Percentiles rank a stretch among this genome's conserved stretches.
Conservation (phyloP, 2,888 invertebrate species). For the Dioctria rufipes region DNA sequence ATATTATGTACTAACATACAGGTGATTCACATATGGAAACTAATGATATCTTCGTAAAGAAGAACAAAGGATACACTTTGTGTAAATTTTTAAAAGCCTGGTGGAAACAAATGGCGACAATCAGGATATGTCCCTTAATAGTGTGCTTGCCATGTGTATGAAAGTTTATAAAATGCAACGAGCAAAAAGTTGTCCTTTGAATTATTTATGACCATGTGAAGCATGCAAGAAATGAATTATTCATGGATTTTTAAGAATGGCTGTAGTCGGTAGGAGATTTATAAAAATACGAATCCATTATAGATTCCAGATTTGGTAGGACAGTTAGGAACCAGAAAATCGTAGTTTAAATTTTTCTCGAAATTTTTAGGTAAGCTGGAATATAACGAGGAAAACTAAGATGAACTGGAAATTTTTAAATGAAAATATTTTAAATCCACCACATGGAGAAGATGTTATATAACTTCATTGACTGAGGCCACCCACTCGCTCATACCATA, state of each 20-base stretch:
- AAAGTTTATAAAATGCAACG: conserved; percentile 42
- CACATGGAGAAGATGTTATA: too few species aligned
- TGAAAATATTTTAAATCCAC: too few species aligned
- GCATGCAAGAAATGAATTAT: conserved; percentile 33
- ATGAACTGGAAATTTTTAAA: too few species aligned
- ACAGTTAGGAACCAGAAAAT: too few species aligned
- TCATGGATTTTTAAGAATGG: conserved; percentile 36
- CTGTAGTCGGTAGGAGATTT: neutral
- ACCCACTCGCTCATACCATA: neutral
- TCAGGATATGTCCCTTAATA: conserved; percentile 1
- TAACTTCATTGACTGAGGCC: neutral
- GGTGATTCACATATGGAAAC: too few species aligned
- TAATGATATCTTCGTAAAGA: neutral
- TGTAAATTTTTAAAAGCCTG: neutral
- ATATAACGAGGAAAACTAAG: too few species aligned
- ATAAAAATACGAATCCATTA: neutral
- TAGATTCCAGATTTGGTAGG: too few species aligned
- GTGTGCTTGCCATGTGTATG: conserved; percentile 1
- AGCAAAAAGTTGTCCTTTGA: conserved; percentile 19
- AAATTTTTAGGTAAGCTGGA: too few species aligned
- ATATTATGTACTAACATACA: too few species aligned
- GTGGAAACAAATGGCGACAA: conserved; percentile 8
- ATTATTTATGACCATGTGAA: conserved; percentile 43
- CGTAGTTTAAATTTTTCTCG: too few species aligned
- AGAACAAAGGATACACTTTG: neutral